Conservation (phyloP, 2,797 vertebrate genomes). For the Spea hammondii region DNA sequence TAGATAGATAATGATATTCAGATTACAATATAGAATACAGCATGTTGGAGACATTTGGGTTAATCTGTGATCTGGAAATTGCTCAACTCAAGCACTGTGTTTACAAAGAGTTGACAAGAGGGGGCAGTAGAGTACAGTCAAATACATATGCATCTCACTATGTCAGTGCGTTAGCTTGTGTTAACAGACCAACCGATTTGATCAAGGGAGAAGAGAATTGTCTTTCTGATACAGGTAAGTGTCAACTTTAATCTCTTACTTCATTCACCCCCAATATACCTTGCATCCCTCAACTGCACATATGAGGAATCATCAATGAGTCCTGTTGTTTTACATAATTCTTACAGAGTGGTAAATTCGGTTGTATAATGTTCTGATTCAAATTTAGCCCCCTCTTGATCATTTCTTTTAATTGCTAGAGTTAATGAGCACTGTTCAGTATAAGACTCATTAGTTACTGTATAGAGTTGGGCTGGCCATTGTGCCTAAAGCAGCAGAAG, state of each 20-base stretch:
- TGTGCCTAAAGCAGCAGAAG: slow-evolving; percentile 34
- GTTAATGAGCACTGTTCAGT: not conserved
- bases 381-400: not conserved
- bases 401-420: not conserved
- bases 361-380: not conserved
- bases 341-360: not conserved
- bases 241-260: slow-evolving; percentile 50
- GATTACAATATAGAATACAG: too few relatives aligned
- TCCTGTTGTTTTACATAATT: not conserved
- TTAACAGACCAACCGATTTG: slow-evolving; percentile 68
- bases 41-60: too few relatives aligned
- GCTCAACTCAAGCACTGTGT: slow-evolving; percentile 82
- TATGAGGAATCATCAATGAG: not conserved
- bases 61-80: slow-evolving; percentile 7
- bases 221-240: slow-evolving; percentile 76
- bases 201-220: slow-evolving; percentile 65
- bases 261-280: not conserved
- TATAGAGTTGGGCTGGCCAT: not conserved
- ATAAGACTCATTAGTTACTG: not conserved
- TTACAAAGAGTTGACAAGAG: slow-evolving; percentile 81
- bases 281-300: not conserved
- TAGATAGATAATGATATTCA: too few relatives aligned
- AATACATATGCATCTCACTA: slow-evolving; percentile 57
- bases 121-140: slow-evolving; percentile 82
- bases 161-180: slow-evolving; percentile 71